Percentiles rank a stretch among this genome's conserved stretches.
phyloP scores from a whole-genome alignment of 1,140 invertebrate species.

The Aphelenchoides avenae region DNA sequence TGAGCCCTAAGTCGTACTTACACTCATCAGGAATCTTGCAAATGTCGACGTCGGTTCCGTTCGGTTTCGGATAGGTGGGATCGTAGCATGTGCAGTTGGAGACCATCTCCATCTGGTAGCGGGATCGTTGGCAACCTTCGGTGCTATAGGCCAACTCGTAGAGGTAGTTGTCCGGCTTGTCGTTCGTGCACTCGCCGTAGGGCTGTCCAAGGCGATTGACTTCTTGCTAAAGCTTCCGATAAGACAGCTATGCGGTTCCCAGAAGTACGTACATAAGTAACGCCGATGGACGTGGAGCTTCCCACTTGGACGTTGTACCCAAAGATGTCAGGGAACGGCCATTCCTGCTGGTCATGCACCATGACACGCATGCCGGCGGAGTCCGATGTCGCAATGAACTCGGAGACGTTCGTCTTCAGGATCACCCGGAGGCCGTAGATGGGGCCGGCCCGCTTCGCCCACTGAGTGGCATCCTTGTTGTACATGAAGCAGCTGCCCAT shows the following conservation, averaged over 20 bases:
- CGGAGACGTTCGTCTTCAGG: slow-evolving; percentile 31
- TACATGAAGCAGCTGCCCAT: slow-evolving; percentile 41
- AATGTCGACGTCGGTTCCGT: slow-evolving; percentile 8
- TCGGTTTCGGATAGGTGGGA: slow-evolving; percentile 20
- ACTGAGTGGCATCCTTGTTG: slow-evolving; percentile 10
- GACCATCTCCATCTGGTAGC: too few relatives aligned
- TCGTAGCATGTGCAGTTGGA: slow-evolving; percentile 19
- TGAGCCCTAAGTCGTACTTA: too few relatives aligned
- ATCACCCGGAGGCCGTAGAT: slow-evolving; percentile 37
- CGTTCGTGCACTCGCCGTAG: slow-evolving; percentile 20
- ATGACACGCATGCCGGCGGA: slow-evolving; percentile 36
- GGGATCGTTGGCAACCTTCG: slow-evolving; percentile 34
- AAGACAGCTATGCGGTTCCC: slow-evolving; percentile 17
- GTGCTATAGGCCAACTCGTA: slow-evolving; percentile 16
- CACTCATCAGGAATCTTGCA: slow-evolving; percentile 24
- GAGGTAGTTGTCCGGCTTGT: slow-evolving; percentile 22
- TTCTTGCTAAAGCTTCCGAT: too few relatives aligned
- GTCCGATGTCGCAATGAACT: slow-evolving; percentile 26
- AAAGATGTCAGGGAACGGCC: slow-evolving; percentile 43
- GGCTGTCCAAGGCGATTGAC: slow-evolving; percentile 3
- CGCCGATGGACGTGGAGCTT: slow-evolving; percentile 12
- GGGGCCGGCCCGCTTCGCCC: slow-evolving; percentile 28
- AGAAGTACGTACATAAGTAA: slow-evolving; percentile 22
- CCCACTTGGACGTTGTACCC: slow-evolving; percentile 27
- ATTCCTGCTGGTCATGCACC: slow-evolving; percentile 38